A percentile compares a stretch with the other conserved stretches of the same genome.
Evolutionary conservation across 1,140 invertebrate species (phyloP).

Genomic region (Hyphantria cunea): DNA sequence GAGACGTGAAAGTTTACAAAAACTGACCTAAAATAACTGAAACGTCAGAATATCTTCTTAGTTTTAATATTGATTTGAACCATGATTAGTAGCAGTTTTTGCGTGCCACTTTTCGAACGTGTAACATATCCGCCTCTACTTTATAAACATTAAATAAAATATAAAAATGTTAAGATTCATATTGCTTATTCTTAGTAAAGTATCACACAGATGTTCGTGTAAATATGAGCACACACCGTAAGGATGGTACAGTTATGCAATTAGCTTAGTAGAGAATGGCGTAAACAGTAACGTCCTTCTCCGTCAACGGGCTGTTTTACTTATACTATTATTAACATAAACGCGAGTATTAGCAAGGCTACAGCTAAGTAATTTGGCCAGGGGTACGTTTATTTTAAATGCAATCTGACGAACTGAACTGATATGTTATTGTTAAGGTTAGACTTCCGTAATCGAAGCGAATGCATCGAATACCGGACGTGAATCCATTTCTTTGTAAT

Average conservation of each 20-base stretch:
- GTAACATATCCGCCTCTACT: too few relatives aligned
- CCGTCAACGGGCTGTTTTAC: constrained; percentile 41
- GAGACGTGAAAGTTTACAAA: too few relatives aligned
- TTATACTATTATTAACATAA: constrained; percentile 38
- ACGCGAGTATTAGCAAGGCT: constrained; percentile 32
- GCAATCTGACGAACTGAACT: constrained; percentile 6
- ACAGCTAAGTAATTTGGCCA: constrained; percentile 28
- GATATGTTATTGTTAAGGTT: too few relatives aligned
- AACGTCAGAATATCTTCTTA: too few relatives aligned
- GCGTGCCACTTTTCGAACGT: too few relatives aligned
- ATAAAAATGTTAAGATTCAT: not conserved
- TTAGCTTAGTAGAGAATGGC: constrained; percentile 56
- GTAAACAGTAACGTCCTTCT: constrained; percentile 45
- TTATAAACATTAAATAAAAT: too few relatives aligned
- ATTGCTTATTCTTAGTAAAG: constrained; percentile 15
- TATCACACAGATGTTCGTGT: constrained; percentile 27
- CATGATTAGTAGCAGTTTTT: too few relatives aligned
- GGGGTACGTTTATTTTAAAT: constrained; percentile 15
- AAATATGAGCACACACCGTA: constrained; percentile 18
- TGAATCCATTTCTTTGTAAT: too few relatives aligned
- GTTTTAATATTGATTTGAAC: too few relatives aligned
- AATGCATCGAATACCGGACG: too few relatives aligned
- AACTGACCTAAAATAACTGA: too few relatives aligned
- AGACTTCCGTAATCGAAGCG: too few relatives aligned
- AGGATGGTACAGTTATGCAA: constrained; percentile 56